Conservation (phyloP, 1,140 invertebrate species). For the Zaprionus ornatus region DNA sequence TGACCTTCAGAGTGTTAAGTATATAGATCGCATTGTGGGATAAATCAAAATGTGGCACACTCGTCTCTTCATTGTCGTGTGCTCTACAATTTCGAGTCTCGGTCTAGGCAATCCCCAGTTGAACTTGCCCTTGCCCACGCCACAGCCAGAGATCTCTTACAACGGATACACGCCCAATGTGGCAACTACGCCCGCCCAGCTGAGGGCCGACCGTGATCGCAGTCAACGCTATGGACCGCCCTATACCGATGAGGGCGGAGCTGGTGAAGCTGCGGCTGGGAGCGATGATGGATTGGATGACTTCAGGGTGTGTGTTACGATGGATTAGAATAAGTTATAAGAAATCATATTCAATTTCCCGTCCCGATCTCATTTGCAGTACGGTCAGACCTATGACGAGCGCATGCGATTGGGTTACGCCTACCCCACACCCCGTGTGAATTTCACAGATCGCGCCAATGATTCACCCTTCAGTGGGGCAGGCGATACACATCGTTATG, state of each 20-base stretch:
- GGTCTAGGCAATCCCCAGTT: conserved; percentile 83
- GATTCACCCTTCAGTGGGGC: conserved; percentile 75
- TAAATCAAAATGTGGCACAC: conserved; percentile 52
- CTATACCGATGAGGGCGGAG: conserved; percentile 57
- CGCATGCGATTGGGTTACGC: conserved; percentile 72
- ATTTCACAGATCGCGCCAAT: conserved; percentile 52
- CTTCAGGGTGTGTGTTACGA: conserved; percentile 73
- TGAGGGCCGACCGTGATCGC: conserved; percentile 69
- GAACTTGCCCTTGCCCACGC: conserved; percentile 85
- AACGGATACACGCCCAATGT: conserved; percentile 75
- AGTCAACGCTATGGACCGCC: conserved; percentile 78
- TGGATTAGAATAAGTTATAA: background rate
- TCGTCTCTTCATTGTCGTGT: conserved; percentile 32
- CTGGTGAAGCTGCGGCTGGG: background rate
- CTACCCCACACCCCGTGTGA: conserved; percentile 59
- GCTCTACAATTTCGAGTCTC: conserved; percentile 25
- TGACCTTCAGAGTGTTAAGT: conserved; percentile 67
- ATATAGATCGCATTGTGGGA: conserved; percentile 61
- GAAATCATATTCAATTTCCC: background rate
- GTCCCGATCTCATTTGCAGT: conserved; percentile 49
- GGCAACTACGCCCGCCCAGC: conserved; percentile 70
- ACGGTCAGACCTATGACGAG: conserved; percentile 78
- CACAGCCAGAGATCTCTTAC: conserved; percentile 67
- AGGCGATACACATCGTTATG: conserved; percentile 32
- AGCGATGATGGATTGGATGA: conserved; percentile 72